phyloP scores from a whole-genome alignment of 2,888 invertebrate species.

The Balanococcus diminutus region DNA sequence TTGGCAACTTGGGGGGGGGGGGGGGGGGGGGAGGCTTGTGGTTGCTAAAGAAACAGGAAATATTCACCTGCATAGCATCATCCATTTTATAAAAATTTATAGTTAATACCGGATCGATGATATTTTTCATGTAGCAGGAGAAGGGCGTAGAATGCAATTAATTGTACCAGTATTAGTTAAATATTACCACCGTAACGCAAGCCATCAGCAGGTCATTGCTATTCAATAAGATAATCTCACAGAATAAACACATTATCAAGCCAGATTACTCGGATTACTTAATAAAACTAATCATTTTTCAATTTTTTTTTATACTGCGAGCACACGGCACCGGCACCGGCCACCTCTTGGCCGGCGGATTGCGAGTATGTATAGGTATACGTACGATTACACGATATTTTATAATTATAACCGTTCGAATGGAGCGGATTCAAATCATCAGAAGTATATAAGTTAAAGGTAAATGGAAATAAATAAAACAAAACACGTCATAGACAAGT shows the following conservation, averaged over 20 bases:
- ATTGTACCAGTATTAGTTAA: constrained; percentile 3
- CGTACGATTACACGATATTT: constrained; percentile 40
- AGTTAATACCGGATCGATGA: neutral
- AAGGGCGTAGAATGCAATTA: neutral
- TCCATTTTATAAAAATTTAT: neutral
- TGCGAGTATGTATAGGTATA: neutral
- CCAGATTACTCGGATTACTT: constrained; percentile 44
- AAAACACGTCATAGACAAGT: constrained; percentile 53
- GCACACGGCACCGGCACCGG: neutral
- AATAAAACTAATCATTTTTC: constrained; percentile 39
- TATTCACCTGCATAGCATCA: neutral
- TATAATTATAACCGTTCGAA: constrained; percentile 27
- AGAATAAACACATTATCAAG: constrained; percentile 27
- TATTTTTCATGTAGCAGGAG: neutral
- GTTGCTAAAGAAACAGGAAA: too few relatives aligned
- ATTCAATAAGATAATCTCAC: constrained; percentile 34
- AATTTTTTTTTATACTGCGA: constrained; percentile 35
- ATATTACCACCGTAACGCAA: neutral
- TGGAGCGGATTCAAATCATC: constrained; percentile 15
- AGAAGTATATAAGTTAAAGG: neutral
- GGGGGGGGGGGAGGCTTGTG: too few relatives aligned
- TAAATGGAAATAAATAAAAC: constrained; percentile 51
- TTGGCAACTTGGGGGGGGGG: too few relatives aligned
- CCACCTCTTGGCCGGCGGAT: neutral
- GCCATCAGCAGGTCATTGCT: neutral